phyloP scores from a whole-genome alignment of 2,888 invertebrate genomes.

The Nipponacmea schrenckii region DNA sequence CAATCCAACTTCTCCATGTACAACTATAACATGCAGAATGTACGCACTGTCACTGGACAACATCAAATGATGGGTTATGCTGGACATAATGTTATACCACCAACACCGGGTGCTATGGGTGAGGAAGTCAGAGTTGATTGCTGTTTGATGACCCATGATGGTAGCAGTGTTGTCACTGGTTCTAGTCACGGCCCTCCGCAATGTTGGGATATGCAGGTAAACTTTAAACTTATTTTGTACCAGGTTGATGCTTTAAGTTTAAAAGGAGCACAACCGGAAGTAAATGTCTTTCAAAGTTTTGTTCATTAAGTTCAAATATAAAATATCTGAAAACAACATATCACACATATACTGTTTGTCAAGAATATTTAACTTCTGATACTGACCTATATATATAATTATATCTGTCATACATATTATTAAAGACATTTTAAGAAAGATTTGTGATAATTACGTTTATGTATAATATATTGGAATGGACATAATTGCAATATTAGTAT shows the following conservation, averaged over 20 bases:
- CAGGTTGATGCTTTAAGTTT: not conserved
- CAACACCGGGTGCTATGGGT: conserved; percentile 58
- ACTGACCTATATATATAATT: no score
- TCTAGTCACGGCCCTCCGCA: conserved; percentile 67
- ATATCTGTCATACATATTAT: no score
- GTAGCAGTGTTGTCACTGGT: conserved; percentile 65
- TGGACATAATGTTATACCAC: conserved; percentile 18
- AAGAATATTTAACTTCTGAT: no score
- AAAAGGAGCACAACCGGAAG: no score
- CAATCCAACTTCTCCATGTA: conserved; percentile 16
- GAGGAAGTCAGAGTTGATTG: conserved; percentile 67
- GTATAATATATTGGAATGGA: no score
- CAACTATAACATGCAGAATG: conserved; percentile 44
- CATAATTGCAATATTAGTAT: no score
- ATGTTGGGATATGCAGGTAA: conserved; percentile 68
- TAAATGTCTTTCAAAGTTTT: no score
- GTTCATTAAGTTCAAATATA: no score
- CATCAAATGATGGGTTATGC: conserved; percentile 47
- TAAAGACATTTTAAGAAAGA: no score
- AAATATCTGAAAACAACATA: no score
- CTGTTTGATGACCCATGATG: conserved; percentile 62
- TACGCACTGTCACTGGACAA: conserved; percentile 49
- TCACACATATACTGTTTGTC: no score
- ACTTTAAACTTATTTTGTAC: not conserved
- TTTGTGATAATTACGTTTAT: no score